Evolutionary conservation across 1,140 invertebrate genomes (phyloP).

Genomic region (Scaptomyza hsui): DNA sequence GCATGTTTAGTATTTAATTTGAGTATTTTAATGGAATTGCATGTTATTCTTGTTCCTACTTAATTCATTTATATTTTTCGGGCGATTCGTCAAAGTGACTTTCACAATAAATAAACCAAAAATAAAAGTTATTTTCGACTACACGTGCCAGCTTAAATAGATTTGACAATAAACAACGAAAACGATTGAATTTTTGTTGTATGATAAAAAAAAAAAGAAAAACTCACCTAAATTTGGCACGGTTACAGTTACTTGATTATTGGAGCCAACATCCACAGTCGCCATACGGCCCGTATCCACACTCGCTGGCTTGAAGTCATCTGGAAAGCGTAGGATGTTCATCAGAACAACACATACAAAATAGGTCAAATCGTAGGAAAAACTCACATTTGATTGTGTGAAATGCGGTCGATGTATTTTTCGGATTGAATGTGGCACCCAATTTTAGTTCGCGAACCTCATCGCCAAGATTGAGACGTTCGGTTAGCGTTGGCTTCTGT

Average conservation of each 20-base stretch:
- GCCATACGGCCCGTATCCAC: slow-evolving; percentile 96
- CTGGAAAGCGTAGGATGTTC: slow-evolving; percentile 85
- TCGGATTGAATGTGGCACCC: slow-evolving; percentile 91
- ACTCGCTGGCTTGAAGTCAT: slow-evolving; percentile 99
- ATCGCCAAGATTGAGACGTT: slow-evolving; percentile 88
- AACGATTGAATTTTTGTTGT: no score
- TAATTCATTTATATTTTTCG: slow-evolving; percentile 8
- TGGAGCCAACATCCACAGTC: slow-evolving; percentile 93
- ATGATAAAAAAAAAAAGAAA: no score
- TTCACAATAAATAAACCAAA: no score
- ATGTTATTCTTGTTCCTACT: slow-evolving; percentile 13
- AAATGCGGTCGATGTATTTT: slow-evolving; percentile 87
- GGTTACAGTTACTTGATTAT: slow-evolving; percentile 95
- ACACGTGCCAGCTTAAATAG: no score
- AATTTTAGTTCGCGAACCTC: slow-evolving; percentile 92
- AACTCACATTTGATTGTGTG: slow-evolving; percentile 94
- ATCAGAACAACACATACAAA: slow-evolving; percentile 10
- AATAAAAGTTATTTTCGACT: no score
- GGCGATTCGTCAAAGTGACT: slow-evolving; percentile 12
- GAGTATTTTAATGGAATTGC: slow-evolving; percentile 9
- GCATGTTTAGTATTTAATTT: slow-evolving; percentile 23
- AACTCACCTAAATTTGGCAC: slow-evolving; percentile 93
- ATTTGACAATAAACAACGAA: no score
- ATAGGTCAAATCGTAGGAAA: slow-evolving; percentile 39
- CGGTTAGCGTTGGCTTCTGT: slow-evolving; percentile 73